These are phyloP conservation scores for Apodemia mormo DNA, from an alignment of 2,888 invertebrate species.

Conservation along the genomic window DNA sequence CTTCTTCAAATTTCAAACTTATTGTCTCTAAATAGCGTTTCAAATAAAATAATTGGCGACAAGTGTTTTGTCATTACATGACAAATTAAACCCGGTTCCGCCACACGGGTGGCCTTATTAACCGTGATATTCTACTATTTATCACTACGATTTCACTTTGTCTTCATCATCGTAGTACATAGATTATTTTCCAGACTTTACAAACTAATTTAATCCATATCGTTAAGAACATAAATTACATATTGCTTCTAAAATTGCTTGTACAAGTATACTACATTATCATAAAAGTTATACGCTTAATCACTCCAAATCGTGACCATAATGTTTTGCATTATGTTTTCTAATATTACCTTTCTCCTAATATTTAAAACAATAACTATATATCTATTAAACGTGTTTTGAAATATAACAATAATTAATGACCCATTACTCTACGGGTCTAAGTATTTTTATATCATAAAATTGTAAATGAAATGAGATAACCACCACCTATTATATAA, in stretches of 20 bases:
- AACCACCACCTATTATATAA: no score
- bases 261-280: not conserved
- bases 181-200: not conserved
- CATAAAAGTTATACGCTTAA: constrained; percentile 28
- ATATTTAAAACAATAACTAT: not conserved
- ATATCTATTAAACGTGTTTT: no score
- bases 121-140: constrained; percentile 51
- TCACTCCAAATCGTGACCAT: constrained; percentile 56
- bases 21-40: not conserved
- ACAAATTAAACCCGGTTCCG: constrained; percentile 1
- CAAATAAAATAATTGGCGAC: not conserved
- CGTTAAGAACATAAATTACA: not conserved
- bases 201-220: not conserved
- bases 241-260: not conserved
- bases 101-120: constrained; percentile 60
- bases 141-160: constrained; percentile 68
- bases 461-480: no score
- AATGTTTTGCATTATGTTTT: constrained; percentile 39
- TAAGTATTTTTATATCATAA: no score
- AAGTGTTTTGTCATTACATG: not conserved
- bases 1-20: not conserved
- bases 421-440: no score
- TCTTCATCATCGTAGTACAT: constrained; percentile 30
- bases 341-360: constrained; percentile 56
- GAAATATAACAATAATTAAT: no score